Evolutionary conservation across 2,113 vertebrate genomes (phyloP).

Genomic region (Mesitornis unicolor): DNA sequence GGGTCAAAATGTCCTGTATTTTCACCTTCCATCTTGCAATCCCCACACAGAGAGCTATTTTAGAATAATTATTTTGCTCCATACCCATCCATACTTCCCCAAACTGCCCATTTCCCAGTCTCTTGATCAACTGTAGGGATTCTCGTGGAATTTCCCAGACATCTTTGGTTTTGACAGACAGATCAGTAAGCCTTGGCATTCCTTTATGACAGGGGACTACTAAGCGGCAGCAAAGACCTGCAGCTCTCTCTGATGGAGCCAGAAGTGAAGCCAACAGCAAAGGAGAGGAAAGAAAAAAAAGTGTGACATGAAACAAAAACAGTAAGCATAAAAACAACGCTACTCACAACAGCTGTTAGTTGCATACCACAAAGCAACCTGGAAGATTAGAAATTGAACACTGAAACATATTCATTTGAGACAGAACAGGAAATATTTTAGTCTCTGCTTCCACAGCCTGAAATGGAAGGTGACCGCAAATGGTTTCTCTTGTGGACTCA

Average conservation of each 20-base stretch:
- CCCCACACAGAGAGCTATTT: conserved; percentile 63
- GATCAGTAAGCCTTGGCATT: conserved; percentile 96
- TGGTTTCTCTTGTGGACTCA: background rate
- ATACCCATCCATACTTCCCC: conserved; percentile 99
- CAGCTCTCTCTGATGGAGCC: conserved; percentile 89
- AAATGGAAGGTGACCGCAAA: background rate
- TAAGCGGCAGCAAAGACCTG: conserved; percentile 96
- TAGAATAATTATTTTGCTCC: conserved; percentile 74
- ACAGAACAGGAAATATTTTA: conserved; percentile 48
- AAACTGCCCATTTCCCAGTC: conserved; percentile 97
- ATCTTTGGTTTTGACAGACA: conserved; percentile 99
- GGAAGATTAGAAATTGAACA: conserved; percentile 51
- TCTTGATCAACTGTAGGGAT: conserved; percentile 97
- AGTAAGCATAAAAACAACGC: conserved; percentile 60
- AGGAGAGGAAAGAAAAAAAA: conserved; percentile 73
- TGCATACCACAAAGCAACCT: conserved; percentile 51
- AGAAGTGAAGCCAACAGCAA: conserved; percentile 68
- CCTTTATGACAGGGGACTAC: conserved; percentile 97
- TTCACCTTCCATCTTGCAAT: conserved; percentile 79
- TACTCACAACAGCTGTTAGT: conserved; percentile 57
- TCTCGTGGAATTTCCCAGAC: conserved; percentile 98
- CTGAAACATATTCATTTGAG: conserved; percentile 32
- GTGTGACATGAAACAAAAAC: conserved; percentile 72
- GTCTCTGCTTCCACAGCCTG: conserved; percentile 16
- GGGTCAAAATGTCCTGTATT: background rate